Base-by-base conservation (phyloP, 1,140 invertebrate genomes). In the Delia radicum region DNA sequence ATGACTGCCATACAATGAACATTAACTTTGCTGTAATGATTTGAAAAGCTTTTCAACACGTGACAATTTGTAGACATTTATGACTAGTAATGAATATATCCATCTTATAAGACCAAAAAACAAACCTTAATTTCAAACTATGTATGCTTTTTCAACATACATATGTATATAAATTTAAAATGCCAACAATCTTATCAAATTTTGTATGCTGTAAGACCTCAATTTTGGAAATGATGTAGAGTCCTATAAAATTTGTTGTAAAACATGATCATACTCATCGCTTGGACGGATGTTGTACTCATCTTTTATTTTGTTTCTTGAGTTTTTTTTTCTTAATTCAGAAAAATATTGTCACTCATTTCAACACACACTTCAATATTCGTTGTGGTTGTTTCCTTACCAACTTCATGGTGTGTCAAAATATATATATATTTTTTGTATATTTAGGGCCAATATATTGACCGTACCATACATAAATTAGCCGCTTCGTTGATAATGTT, bases 391-490 rank as follows among this genome's bases (percentile, higher is more conserved):
- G 13, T 48, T 48, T 5, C n/a, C 6, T 5, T 55, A 18, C 21
- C 48, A n/a, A 55, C 48, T 55, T 55, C 48, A 55, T 55, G 48
- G 10, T 4, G 48, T 55, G 48, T 55, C 24, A 21, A 55, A 55
- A 7, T 21, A 24, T 24, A 55, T 37, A 13, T 55, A 7, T 33
- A 3, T 69, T 31, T 33, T 37, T 33, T 12, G n/a, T 69, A 18
- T 33, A 69, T 69, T 37, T 21, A 37, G 29, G 65, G 65, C 65
- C 65, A 69, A 69, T 33, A 33, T 48, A 33, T 69, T 69, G 65
- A 69, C 65, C 65, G 29, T 69, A 21, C 24, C 65, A 31, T 33
- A 69, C 65, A 69, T 69, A 69, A 69, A 69, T 69, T 69, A 69
- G 65, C 21, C 65, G 29, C 65, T 69, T 37, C 29, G 65, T 69